These are phyloP conservation scores for Scomberomorus guttatus DNA, from an alignment of 2,797 vertebrate genomes.

Conservation along the genomic window DNA sequence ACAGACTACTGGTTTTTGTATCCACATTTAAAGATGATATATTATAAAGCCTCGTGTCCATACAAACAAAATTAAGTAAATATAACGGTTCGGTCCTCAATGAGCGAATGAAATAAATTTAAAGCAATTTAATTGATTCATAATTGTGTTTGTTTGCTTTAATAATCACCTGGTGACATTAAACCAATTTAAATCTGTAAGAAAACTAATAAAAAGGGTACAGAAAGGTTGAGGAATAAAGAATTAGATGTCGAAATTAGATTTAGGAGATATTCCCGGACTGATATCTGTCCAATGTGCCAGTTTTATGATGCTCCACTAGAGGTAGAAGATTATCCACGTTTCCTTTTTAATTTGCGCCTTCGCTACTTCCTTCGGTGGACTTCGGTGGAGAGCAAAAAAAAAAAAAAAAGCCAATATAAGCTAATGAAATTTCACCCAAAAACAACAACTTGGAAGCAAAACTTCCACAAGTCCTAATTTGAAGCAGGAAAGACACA, in stretches of 20 bases:
- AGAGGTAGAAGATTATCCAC: neutral
- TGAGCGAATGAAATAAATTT: neutral
- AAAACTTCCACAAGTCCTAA: neutral
- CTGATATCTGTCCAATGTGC: neutral
- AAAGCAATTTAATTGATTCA: neutral
- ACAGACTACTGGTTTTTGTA: neutral
- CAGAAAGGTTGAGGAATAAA: neutral
- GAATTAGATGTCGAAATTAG: neutral
- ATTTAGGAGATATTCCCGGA: neutral
- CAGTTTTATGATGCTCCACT: neutral
- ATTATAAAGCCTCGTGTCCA: neutral
- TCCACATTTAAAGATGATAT: neutral
- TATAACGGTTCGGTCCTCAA: neutral
- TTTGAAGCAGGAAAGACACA: too few relatives aligned
- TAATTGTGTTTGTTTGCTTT: neutral
- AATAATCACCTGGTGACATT: slow-evolving; percentile 9
- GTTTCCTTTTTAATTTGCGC: slow-evolving; percentile 6
- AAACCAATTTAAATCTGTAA: neutral
- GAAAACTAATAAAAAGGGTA: neutral
- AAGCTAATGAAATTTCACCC: neutral
- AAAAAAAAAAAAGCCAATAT: neutral
- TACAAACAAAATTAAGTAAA: neutral
- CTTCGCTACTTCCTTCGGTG: neutral
- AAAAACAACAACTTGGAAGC: too few relatives aligned
- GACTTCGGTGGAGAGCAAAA: too few relatives aligned